Percentiles rank a stretch among this genome's conserved stretches.
phyloP scores from a whole-genome alignment of 2,888 invertebrate genomes.

The Trichacis sp. region DNA sequence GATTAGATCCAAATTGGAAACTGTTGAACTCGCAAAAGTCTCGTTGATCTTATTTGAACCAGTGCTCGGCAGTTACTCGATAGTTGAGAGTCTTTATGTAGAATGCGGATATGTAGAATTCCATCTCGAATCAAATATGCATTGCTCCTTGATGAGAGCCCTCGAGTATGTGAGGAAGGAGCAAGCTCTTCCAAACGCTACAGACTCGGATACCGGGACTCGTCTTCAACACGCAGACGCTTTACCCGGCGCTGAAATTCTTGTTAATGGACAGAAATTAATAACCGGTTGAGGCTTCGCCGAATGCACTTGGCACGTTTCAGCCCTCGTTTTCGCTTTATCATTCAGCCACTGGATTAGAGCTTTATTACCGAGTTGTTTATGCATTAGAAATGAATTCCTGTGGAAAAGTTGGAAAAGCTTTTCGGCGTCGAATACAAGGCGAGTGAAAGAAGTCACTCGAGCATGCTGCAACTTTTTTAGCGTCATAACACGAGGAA shows the following conservation, averaged over 20 bases:
- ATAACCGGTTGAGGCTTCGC: conserved; percentile 13
- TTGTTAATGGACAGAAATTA: conserved; percentile 15
- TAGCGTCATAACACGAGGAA: conserved; percentile 30
- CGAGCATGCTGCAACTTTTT: conserved; percentile 35
- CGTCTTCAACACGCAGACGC: conserved; percentile 6
- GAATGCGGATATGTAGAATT: conserved; percentile 3
- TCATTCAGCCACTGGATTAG: background rate
- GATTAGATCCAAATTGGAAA: too few relatives aligned
- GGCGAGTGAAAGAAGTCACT: conserved; percentile 25
- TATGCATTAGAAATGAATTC: background rate
- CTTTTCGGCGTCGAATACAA: conserved; percentile 7
- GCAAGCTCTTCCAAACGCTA: conserved; percentile 11
- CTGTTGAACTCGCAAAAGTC: background rate
- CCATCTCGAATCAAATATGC: conserved; percentile 23
- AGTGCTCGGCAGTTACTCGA: background rate
- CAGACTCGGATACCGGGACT: conserved; percentile 21
- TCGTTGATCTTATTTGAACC: background rate
- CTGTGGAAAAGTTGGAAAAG: background rate
- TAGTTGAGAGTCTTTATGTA: background rate
- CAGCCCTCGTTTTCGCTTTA: background rate
- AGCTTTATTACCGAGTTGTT: background rate
- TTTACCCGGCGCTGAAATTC: conserved; percentile 7
- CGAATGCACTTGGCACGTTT: background rate
- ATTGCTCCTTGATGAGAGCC: conserved; percentile 22
- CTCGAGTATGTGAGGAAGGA: conserved; percentile 16